Evolutionary conservation across 2,113 vertebrate genomes (phyloP).

Genomic region (Semicossyphus pulcher): DNA sequence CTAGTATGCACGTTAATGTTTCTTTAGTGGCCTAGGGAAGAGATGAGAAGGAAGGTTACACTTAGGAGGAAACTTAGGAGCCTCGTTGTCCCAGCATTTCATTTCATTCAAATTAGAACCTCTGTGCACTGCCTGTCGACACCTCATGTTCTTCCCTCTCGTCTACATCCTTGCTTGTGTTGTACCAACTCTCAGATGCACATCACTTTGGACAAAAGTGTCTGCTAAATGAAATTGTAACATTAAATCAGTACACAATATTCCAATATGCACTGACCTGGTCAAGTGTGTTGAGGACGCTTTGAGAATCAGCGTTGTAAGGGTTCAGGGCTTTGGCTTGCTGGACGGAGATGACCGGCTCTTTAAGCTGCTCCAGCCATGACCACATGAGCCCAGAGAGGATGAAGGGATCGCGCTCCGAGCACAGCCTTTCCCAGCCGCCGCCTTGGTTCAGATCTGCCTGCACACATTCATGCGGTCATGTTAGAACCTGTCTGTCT

Average conservation of each 20-base stretch:
- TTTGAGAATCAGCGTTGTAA: slow-evolving; percentile 77
- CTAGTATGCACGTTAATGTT: slow-evolving; percentile 89
- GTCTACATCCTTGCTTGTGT: no score
- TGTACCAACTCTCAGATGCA: no score
- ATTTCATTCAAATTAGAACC: slow-evolving; percentile 7
- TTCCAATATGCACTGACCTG: slow-evolving; percentile 83
- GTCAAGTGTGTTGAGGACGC: slow-evolving; percentile 84
- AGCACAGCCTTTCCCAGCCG: slow-evolving; percentile 92
- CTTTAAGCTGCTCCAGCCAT: slow-evolving; percentile 96
- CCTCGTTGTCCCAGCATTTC: neutral
- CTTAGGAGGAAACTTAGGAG: neutral
- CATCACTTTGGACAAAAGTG: no score
- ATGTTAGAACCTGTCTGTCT: neutral
- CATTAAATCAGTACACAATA: no score
- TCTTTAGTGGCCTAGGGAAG: slow-evolving; percentile 87
- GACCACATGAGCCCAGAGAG: slow-evolving; percentile 95
- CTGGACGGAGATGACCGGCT: slow-evolving; percentile 87
- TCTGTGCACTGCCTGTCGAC: no score
- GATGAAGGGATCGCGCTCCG: slow-evolving; percentile 92
- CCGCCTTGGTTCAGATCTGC: slow-evolving; percentile 92
- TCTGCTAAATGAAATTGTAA: no score
- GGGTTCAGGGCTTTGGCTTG: slow-evolving; percentile 83
- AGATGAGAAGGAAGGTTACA: slow-evolving; percentile 14
- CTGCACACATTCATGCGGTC: slow-evolving; percentile 74
- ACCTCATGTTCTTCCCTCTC: no score